These are phyloP conservation scores for Enteromius viviparus DNA, from an alignment of 2,797 vertebrate genomes.

Conservation along the genomic window DNA sequence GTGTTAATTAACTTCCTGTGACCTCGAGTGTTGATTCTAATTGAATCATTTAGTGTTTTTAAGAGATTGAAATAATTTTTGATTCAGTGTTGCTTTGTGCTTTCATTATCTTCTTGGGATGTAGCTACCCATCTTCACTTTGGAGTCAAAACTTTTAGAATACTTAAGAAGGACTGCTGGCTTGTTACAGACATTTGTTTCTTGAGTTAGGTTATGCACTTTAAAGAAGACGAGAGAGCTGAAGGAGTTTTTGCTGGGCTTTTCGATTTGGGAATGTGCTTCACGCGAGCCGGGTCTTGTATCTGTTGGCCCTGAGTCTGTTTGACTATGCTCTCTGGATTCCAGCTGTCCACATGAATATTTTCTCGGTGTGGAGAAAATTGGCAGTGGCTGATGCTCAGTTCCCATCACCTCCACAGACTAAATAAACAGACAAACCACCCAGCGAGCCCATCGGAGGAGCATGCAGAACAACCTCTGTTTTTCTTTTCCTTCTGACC, in stretches of 20 bases:
- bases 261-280: conserved; percentile 61
- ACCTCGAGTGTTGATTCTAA: background rate
- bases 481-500: conserved; percentile 48
- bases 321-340: conserved; percentile 70
- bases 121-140: background rate
- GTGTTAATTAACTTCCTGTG: background rate
- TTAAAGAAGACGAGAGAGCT: background rate
- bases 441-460: conserved; percentile 69
- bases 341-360: conserved; percentile 74
- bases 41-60: background rate
- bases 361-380: conserved; percentile 79
- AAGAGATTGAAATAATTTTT: conserved; percentile 32
- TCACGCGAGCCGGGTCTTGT: conserved; percentile 67
- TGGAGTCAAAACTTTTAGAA: background rate
- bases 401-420: conserved; percentile 75
- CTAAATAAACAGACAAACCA: conserved; percentile 80
- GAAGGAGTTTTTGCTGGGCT: conserved; percentile 23
- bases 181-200: background rate
- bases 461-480: conserved; percentile 44
- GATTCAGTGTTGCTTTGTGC: conserved; percentile 12
- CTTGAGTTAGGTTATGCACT: background rate
- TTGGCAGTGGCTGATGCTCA: conserved; percentile 68
- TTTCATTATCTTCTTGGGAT: background rate
- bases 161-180: background rate
- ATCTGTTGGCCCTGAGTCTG: conserved; percentile 74